Conservation (phyloP, 2,888 invertebrate genomes). For the Chaetogeoica ovagalla region DNA sequence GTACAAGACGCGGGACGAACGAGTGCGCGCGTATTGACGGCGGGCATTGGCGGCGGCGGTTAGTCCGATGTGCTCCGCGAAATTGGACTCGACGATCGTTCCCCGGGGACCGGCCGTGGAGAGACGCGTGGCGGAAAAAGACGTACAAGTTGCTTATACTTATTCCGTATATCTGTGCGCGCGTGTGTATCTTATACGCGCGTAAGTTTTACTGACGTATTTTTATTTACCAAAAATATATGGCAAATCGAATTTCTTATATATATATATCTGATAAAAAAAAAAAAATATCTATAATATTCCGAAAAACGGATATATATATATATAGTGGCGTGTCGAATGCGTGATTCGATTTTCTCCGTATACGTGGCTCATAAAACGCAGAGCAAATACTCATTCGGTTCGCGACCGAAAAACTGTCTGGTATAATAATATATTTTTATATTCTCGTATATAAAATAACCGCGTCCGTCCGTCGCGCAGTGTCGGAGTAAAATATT, state of each 20-base stretch:
- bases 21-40: not conserved
- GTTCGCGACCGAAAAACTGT: no score
- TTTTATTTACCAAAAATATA: constrained; percentile 6
- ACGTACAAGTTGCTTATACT: not conserved
- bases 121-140: not conserved
- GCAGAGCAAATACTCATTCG: no score
- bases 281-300: not conserved
- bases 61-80: not conserved
- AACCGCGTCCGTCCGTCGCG: no score
- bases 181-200: not conserved
- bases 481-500: no score
- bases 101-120: not conserved
- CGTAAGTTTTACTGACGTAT: constrained; percentile 5
- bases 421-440: no score
- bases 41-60: not conserved
- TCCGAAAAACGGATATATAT: no score
- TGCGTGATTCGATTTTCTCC: no score
- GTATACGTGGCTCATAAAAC: no score
- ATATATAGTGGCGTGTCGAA: no score
- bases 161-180: not conserved
- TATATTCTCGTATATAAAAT: no score
- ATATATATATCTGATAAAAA: constrained; percentile 35
- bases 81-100: constrained; percentile 24
- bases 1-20: not conserved
- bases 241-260: not conserved